Evolutionary conservation across 1,140 invertebrate genomes (phyloP).

Genomic region (Lanistes nyassanus): DNA sequence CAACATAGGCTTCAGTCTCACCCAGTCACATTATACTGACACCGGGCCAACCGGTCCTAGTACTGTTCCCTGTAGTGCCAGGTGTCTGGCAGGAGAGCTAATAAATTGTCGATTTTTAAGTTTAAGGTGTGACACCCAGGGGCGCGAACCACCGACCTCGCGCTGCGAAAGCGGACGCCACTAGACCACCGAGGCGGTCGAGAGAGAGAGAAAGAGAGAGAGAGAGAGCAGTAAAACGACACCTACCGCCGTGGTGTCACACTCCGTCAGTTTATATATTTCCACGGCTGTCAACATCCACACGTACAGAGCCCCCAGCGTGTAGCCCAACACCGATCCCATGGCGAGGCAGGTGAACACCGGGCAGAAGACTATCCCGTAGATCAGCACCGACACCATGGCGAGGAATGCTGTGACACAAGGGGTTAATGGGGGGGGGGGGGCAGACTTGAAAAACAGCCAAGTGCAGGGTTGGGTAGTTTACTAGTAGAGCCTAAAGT

Average conservation of each 20-base stretch:
- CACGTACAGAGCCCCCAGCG: slow-evolving; percentile 34
- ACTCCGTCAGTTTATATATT: slow-evolving; percentile 24
- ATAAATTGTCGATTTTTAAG: too few relatives aligned
- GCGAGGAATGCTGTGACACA: slow-evolving; percentile 38
- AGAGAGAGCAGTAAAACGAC: background rate
- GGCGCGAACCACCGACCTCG: too few relatives aligned
- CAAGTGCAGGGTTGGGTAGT: too few relatives aligned
- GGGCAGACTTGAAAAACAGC: background rate
- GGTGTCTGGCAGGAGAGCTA: too few relatives aligned
- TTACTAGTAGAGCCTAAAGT: too few relatives aligned
- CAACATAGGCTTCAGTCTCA: too few relatives aligned
- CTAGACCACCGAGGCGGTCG: too few relatives aligned
- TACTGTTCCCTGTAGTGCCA: too few relatives aligned
- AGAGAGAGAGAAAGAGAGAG: background rate
- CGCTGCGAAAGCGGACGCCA: background rate
- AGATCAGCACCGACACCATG: slow-evolving; percentile 43
- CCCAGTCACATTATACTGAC: too few relatives aligned
- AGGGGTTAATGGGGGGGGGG: background rate
- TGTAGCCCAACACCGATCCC: slow-evolving; percentile 31
- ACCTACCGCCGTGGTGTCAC: slow-evolving; percentile 28
- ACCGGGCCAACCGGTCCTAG: too few relatives aligned
- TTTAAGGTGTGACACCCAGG: too few relatives aligned
- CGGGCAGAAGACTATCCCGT: slow-evolving; percentile 43
- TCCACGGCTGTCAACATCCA: slow-evolving; percentile 33
- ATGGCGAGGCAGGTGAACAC: slow-evolving; percentile 40